Evolutionary conservation across 1,140 invertebrate genomes (phyloP), one percentile per base, ranked within the genome.

Genomic region (Listronotus bonariensis): DNA sequence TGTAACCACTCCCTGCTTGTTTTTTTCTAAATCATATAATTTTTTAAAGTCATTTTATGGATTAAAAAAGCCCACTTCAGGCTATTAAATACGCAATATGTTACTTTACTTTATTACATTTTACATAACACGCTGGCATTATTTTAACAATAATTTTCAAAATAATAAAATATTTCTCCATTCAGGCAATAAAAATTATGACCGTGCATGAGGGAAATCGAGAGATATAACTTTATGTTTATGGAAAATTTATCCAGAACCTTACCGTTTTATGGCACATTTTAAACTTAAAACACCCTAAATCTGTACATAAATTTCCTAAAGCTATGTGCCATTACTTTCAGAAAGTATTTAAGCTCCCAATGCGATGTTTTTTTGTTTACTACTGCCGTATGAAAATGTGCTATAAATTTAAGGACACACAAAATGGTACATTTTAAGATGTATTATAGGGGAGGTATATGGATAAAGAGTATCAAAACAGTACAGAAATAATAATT

Each of bases 191-290:
- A 60, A 60, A 60, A 60, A 60, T 60, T 60, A 60, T 51, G 34
- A 51, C 45, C 10, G 45, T 12, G 57, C 57, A 60, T 60, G 34
- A 53, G 49, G 53, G 52, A 54, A 60, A 51, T 58, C 55, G 55
- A 45, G 55, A 51, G 59, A 49, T 68, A 59, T 54, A 54, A 65
- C 54, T 65, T 68, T 68, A 65, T 54, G 61, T 59, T 54, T 59
- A 68, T 68, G 67, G 62, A 68, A 65, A 68, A 62, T 68, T 65
- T 68, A 65, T 65, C 60, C 51, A 46, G 48, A 48, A 43, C 58
- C 59, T 67, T 43, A 62, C 11, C 60, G 20, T 65, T 68, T 68
- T 68, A 68, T 61, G 67, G 55, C 12, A 18, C 57, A 43, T 65
- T 60, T 68, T 53, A 57, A 65, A 59, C 55, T 68, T 64, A 60